Base-by-base conservation (phyloP, 2,888 invertebrate genomes). In the Macrophya alboannulata region DNA sequence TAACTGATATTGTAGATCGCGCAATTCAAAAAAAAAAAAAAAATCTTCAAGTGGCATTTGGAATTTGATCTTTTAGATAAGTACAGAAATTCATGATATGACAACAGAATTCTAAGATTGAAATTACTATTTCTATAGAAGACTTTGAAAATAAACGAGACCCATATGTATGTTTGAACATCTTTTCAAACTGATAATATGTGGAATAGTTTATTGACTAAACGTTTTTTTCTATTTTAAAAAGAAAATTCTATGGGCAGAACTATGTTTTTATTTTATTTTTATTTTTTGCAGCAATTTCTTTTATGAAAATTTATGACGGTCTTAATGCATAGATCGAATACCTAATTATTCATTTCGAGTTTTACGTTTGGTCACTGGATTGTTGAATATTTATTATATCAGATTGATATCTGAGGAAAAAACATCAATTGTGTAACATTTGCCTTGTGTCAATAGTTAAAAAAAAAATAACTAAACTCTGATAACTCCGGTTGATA, bases 1-100 rank as follows among this genome's bases (percentile, higher is more conserved):
- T 72, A 21, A 48, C 71, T 37, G 40, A 72, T 31, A 31, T 72
- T 72, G 4, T 12, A 62, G 25, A 25, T 62, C 62, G 4, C 3
- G 17, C 21, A 21, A 74, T 43, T 74, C 12, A 4, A 45, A 21
- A 43, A 45, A 21, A 31, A 31, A 3, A 31, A 31, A 31, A 31
- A 31, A 31, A 48, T 45, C 4, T 74, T 48, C 45, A 43, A 74
- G 68, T 74, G 45, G 21, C 43, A 21, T 25, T 74, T 74, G 74
- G 17, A 43, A 74, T 45, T 45, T 74, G 45, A 72, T 43, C 72
- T 17, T 72, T 15, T n/a, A 45, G 74, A 43, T 74, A 45, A 74
- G 12, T 74, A 31, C 37, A 68, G 37, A 74, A 43, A 4, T 9
- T 74, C 45, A 21, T 45, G 45, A 25, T 45, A 74, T 48, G 10